These are phyloP conservation scores for Tenebrio molitor DNA, from an alignment of 1,140 invertebrate genomes.

Conservation along the genomic window DNA sequence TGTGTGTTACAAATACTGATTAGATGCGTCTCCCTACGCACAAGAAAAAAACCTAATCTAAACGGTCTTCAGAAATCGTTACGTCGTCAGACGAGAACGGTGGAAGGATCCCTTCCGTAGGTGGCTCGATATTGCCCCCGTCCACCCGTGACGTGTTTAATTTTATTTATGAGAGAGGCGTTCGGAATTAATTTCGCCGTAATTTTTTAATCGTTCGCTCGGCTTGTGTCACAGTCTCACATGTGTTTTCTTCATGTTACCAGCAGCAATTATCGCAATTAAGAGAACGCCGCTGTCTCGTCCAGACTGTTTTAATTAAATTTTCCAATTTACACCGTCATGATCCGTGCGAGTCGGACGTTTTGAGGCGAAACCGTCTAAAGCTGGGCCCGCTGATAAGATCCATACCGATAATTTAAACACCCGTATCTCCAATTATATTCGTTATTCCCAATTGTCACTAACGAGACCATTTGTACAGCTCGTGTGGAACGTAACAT, in stretches of 20 bases:
- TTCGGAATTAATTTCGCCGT: slow-evolving; percentile 15
- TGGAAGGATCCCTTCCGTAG: slow-evolving; percentile 1
- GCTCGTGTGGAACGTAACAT: neutral
- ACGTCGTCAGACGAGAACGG: slow-evolving; percentile 10
- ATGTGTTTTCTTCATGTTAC: slow-evolving; percentile 7
- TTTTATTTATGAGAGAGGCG: neutral
- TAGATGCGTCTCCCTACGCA: neutral
- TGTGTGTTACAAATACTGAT: slow-evolving; percentile 36
- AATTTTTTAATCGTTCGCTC: slow-evolving; percentile 15
- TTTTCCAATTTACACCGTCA: slow-evolving; percentile 35
- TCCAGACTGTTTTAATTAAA: slow-evolving; percentile 30
- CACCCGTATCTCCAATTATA: slow-evolving; percentile 32
- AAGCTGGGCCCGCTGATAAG: slow-evolving; percentile 8
- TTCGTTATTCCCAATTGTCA: slow-evolving; percentile 32
- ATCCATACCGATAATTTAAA: slow-evolving; percentile 28
- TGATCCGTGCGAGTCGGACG: slow-evolving; percentile 4
- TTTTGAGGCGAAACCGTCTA: slow-evolving; percentile 27
- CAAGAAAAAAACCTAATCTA: slow-evolving; percentile 25
- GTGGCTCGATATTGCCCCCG: neutral
- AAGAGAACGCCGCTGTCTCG: slow-evolving; percentile 15
- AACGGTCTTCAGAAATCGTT: slow-evolving; percentile 22
- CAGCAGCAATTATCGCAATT: slow-evolving; percentile 20
- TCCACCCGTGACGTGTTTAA: neutral
- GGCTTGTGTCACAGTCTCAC: slow-evolving; percentile 5
- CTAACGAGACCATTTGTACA: slow-evolving; percentile 18